Base-by-base conservation (phyloP, 64 coral and sea anemone species). In the Acropora yongei region DNA sequence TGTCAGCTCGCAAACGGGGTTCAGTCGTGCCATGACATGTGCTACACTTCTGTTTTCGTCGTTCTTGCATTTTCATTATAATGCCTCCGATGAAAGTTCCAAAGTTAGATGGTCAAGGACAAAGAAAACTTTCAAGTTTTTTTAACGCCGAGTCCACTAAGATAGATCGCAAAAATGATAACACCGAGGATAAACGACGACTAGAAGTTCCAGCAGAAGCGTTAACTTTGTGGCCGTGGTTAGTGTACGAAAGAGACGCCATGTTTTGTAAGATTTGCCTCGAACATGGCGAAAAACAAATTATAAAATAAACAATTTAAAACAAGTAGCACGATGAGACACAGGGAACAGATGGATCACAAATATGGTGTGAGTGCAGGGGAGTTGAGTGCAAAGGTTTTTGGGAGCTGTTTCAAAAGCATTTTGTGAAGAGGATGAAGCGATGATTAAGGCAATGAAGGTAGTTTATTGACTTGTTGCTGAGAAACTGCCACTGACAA, bases 391-490 rank as follows among this genome's bases (percentile, higher is more conserved):
- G 80, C 55, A 20, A 48, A 87, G 11, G 30, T 30, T 30, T 30
- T 30, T 30, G 12, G 81, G 60, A 7, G 82, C 48, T 13, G 48
- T 79, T 51, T 68, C 81, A 60, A 74, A 92, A 71, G 82, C 61
- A 17, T 40, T 86, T 61, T 49, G 47, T 48, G 68, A 30, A 30
- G 30, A 30, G 30, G 30, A 30, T 30, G 30, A 30, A 30, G 30
- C 30, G 30, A 30, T 92, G 18, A 92, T 92, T 17, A 92, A 92
- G 47, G 65, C 80, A 40, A 42, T 92, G 68, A 92, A 85, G 55
- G 90, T 84, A 47, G 90, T 92, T 10, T 92, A 84, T 53, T 72
- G 78, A 47, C 57, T 81, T 6, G 60, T 79, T 19, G 55, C 47
- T 0, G 72, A 86, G 47, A 63, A 86, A 6, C 71, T 86, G 42